These are phyloP conservation scores for Cavia aperea DNA, from an alignment of 2,113 vertebrate species.

Conservation along the genomic window DNA sequence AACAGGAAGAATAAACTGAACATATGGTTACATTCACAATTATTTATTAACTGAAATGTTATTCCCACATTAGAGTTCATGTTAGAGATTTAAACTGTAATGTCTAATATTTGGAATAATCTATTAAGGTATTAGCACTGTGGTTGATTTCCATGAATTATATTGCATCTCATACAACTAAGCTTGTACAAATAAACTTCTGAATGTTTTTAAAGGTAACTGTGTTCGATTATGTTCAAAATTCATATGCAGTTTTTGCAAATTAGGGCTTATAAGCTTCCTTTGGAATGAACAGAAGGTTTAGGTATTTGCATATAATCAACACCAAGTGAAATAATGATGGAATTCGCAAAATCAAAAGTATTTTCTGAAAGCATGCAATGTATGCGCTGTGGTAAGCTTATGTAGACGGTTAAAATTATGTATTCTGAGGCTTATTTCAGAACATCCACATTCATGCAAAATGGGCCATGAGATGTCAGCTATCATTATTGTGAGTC, in stretches of 20 bases:
- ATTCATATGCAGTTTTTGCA: background rate
- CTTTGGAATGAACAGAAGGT: background rate
- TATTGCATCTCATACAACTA: slow-evolving; percentile 64
- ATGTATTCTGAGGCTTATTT: background rate
- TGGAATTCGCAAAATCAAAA: background rate
- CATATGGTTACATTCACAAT: slow-evolving; percentile 61
- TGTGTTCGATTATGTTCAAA: slow-evolving; percentile 45
- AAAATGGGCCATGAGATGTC: slow-evolving; percentile 4
- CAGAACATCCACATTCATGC: slow-evolving; percentile 6
- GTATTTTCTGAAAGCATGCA: background rate
- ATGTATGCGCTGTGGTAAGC: background rate
- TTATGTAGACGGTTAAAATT: background rate
- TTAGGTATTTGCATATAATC: slow-evolving; percentile 3
- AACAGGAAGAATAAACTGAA: slow-evolving; percentile 59
- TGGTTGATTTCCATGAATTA: slow-evolving; percentile 53
- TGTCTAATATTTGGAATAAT: slow-evolving; percentile 70
- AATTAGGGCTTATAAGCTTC: background rate
- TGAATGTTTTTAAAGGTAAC: slow-evolving; percentile 46
- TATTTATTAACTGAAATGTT: slow-evolving; percentile 69
- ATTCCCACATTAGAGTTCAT: slow-evolving; percentile 66
- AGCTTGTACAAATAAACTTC: slow-evolving; percentile 74
- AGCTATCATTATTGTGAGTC: background rate
- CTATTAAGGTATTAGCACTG: slow-evolving; percentile 63
- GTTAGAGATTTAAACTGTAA: slow-evolving; percentile 60
- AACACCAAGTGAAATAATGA: slow-evolving; percentile 8